Conservation (phyloP, 2,113 vertebrate species). For the Chascanopsetta lugubris region DNA sequence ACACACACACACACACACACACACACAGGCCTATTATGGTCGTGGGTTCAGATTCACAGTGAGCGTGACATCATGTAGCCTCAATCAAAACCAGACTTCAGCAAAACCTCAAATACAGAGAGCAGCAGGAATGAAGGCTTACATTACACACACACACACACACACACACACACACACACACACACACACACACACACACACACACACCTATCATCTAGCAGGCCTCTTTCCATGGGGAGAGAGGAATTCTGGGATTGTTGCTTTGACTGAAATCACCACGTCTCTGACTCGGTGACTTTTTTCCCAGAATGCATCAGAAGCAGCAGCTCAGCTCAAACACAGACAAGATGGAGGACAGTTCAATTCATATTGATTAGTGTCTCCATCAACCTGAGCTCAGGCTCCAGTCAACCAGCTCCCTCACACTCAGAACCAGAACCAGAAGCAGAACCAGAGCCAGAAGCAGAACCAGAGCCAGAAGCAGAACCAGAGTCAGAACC, state of each 20-base stretch:
- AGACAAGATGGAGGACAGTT: too few relatives aligned
- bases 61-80: constrained; percentile 70
- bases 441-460: too few relatives aligned
- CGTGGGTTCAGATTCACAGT: constrained; percentile 54
- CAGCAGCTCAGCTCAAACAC: not conserved
- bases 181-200: constrained; percentile 26
- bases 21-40: constrained; percentile 35
- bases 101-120: constrained; percentile 52
- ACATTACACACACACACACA: constrained; percentile 26
- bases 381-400: too few relatives aligned
- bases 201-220: constrained; percentile 26
- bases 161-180: constrained; percentile 24
- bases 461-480: too few relatives aligned
- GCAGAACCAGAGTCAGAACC: too few relatives aligned
- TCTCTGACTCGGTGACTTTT: not conserved
- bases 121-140: constrained; percentile 41
- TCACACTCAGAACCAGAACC: too few relatives aligned
- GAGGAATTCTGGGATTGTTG: constrained; percentile 40
- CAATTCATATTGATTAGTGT: too few relatives aligned
- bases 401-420: too few relatives aligned
- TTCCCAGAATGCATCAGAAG: not conserved
- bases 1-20: constrained; percentile 10
- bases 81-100: constrained; percentile 70
- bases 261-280: not conserved
- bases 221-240: constrained; percentile 6